Conservation (phyloP, 2,113 vertebrate genomes). For the Sminthopsis crassicaudata region DNA sequence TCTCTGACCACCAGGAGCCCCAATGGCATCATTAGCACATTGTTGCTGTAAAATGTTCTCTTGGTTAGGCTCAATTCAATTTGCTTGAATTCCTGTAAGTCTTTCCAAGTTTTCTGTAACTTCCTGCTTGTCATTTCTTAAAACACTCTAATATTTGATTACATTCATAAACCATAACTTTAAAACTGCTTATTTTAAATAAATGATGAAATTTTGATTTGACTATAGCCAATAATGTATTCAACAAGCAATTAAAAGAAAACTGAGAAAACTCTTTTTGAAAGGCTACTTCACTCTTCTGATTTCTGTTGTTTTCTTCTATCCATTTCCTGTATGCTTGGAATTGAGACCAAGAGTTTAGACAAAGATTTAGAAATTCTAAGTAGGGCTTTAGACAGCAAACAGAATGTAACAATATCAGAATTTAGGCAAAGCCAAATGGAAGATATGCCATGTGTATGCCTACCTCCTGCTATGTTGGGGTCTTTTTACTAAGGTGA, state of each 20-base stretch:
- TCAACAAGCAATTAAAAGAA: not conserved
- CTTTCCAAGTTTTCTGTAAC: not conserved
- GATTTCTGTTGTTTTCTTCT: not conserved
- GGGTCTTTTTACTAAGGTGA: not conserved
- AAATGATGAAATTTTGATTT: not conserved
- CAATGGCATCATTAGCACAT: no score
- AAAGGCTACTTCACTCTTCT: not conserved
- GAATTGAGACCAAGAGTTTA: not conserved
- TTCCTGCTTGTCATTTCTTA: not conserved
- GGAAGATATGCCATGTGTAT: no score
- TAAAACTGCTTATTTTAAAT: not conserved
- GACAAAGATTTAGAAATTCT: not conserved
- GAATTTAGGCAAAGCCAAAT: no score
- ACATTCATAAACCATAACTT: not conserved
- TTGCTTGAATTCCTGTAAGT: not conserved
- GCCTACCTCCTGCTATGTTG: not conserved
- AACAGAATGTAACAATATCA: no score
- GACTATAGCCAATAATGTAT: not conserved
- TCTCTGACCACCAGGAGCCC: no score
- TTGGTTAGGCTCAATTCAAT: not conserved
- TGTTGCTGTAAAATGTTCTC: not conserved
- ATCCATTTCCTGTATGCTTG: not conserved
- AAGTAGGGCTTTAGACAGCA: no score
- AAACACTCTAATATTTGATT: not conserved
- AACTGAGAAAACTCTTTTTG: not conserved